Evolutionary conservation across 2,888 invertebrate species (phyloP), one percentile per base, ranked within the genome.

Genomic region (Drosophila fulvimacula): DNA sequence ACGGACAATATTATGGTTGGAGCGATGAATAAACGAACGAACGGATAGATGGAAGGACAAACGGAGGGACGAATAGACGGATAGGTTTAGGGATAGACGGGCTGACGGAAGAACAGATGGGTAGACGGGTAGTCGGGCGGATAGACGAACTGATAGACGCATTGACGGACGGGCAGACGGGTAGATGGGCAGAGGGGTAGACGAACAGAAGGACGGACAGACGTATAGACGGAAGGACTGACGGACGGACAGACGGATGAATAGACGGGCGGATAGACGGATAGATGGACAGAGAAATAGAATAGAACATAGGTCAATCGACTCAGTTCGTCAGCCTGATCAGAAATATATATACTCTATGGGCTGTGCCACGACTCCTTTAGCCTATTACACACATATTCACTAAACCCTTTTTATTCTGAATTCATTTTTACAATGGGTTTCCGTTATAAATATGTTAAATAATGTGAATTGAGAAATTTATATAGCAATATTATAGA

Each of bases 51-150:
- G 10, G 30, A 30, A 2, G 10, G 30, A 32, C 1, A 32, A 30
- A 5, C 1, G 27, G 6, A 6, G 27, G 27, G 24, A 24, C 4
- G 24, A 4, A 24, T 24, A 24, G 2, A 24, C 24, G 24, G 24
- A 24, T 24, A 4, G 24, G 4, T 24, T 3, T 7, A 30, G 9
- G 2, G 9, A 11, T 3, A 4, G 32, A 32, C 11, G 4, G 9
- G 4, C 0, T 2, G 32, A 4, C 32, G 4, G 11, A 32, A 11
- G 4, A 3, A 11, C 11, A 4, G 3, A 7, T 1, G 2, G 38
- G 3, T 7, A 0, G 1, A n/a, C n/a, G 38, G n/a, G 1, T 3
- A 2, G 38, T 7, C 4, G 17, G 10, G 4, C 9, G 1, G 0
- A 9, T n/a, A 17, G 10, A 4, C 1, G 11, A 6, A 3, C 6